Evolutionary conservation across 2,113 vertebrate genomes (phyloP), one percentile per base, ranked within the genome.

Genomic region (Barbus barbus): DNA sequence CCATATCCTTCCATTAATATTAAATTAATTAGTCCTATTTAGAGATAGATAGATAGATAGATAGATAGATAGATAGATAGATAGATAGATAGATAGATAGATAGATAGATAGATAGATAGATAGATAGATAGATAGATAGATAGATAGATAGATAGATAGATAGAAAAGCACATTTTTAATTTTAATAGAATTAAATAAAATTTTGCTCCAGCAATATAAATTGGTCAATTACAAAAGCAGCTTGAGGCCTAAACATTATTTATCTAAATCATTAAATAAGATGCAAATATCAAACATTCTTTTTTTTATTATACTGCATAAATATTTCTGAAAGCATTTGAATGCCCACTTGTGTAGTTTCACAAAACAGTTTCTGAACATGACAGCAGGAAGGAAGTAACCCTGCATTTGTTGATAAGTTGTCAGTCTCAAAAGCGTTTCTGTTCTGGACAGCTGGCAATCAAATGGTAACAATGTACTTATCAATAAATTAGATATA

Each of bases 281-380:
- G 38, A 58, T n/a, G 11, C 44, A 13, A 4, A 78, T 58, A 36
- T 76, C 26, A 36, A 31, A 31, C 33, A 60, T 60, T n/a, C 1
- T 9, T n/a, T 58, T 3, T 82, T 78, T 86, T 86, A 77, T 82
- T 85, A 44, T 67, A 72, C 20, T 51, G 78, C 71, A 69, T 76
- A 81, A 33, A 71, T 24, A 14, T 36, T 33, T 67, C 46, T 36
- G 44, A 13, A 26, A 80, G 28, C 22, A 72, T 44, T 41, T 44
- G 22, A 48, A 81, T 76, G 73, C 33, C 67, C 24, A 48, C 41
- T 78, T 77, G 26, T 18, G 67, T 77, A 74, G 73, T 61, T 85
- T 31, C 76, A 60, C 3, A 75, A 33, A 69, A 53, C 46, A 26
- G 44, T 56, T 67, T 61, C 48, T 20, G 71, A 18, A 67, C 31